phyloP scores from a whole-genome alignment of 2,888 invertebrate species.

The Cacoxenus indagator region DNA sequence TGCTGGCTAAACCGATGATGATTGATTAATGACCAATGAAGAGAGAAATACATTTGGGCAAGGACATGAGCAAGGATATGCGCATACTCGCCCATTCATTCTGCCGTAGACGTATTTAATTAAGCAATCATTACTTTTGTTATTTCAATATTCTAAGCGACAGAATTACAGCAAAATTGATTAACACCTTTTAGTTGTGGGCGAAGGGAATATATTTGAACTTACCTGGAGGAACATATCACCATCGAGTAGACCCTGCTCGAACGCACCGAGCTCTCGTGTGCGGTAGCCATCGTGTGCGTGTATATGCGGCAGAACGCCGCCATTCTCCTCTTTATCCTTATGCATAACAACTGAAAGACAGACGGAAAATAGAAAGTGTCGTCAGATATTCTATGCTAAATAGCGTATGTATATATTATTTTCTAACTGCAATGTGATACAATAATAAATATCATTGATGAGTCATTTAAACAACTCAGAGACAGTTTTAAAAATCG shows the following conservation, averaged over 20 bases:
- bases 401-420: slow-evolving; percentile 20
- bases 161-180: slow-evolving; percentile 45
- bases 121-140: slow-evolving; percentile 46
- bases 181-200: slow-evolving; percentile 49
- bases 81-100: too few species aligned
- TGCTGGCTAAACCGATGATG: slow-evolving; percentile 45
- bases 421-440: neutral
- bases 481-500: neutral
- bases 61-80: neutral
- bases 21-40: slow-evolving; percentile 48
- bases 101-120: slow-evolving; percentile 35
- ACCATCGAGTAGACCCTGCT: slow-evolving; percentile 91
- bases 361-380: slow-evolving; percentile 39
- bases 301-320: slow-evolving; percentile 75
- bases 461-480: neutral
- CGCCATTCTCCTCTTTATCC: slow-evolving; percentile 89
- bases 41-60: slow-evolving; percentile 27
- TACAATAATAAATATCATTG: neutral
- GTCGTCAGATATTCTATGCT: too few species aligned
- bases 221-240: slow-evolving; percentile 95
- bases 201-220: neutral
- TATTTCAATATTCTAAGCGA: neutral
- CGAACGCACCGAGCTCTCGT: slow-evolving; percentile 86
- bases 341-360: slow-evolving; percentile 94
- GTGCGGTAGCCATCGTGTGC: slow-evolving; percentile 75